phyloP scores from a whole-genome alignment of 1,140 invertebrate genomes.

The Macrotrachela quadricornifera region DNA sequence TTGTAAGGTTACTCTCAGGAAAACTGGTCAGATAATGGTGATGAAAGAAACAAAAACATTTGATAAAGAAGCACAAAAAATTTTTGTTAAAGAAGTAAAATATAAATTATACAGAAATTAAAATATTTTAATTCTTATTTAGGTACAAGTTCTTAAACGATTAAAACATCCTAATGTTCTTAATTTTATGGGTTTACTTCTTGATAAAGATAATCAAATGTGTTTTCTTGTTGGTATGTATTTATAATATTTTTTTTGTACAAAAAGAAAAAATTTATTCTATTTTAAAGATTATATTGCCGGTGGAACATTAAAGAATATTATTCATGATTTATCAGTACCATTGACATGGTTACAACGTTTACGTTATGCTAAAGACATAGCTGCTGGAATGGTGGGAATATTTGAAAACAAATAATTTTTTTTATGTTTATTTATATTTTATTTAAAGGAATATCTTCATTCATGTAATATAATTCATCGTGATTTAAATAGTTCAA shows the following conservation, averaged over 20 bases:
- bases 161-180: conserved; percentile 69
- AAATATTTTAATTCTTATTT: no score
- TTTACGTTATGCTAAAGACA: conserved; percentile 22
- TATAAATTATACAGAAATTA: no score
- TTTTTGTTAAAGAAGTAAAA: no score
- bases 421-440: no score
- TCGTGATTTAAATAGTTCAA: conserved; percentile 26
- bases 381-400: conserved; percentile 21
- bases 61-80: no score
- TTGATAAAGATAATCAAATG: conserved; percentile 63
- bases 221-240: no score
- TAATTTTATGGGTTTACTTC: conserved; percentile 71
- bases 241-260: no score
- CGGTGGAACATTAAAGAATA: conserved; percentile 23
- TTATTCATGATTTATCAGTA: conserved; percentile 17
- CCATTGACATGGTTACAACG: conserved; percentile 19
- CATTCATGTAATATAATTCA: conserved; percentile 29
- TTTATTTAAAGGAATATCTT: conserved; percentile 14
- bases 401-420: no score
- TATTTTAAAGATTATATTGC: conserved; percentile 20
- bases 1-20: no score
- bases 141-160: conserved; percentile 65
- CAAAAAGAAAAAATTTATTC: no score
- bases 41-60: no score
- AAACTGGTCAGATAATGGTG: no score